A percentile compares a stretch with the other conserved stretches of the same genome.
Conservation (phyloP, 2,113 vertebrate genomes). For the Erpornis zantholeuca region DNA sequence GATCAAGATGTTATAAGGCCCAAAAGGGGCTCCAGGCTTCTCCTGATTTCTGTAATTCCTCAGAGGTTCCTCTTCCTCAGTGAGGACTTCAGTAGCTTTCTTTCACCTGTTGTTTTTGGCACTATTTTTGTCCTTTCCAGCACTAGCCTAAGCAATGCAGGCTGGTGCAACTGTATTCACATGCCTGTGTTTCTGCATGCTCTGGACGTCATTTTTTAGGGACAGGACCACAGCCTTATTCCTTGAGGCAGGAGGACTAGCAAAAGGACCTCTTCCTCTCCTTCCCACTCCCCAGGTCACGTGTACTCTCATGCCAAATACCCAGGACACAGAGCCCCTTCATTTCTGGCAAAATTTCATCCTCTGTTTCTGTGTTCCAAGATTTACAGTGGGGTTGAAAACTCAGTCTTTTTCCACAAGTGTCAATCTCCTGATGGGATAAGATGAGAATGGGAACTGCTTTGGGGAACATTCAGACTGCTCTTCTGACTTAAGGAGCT, state of each 20-base stretch:
- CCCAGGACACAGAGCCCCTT: accelerated
- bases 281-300: not conserved
- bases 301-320: accelerated
- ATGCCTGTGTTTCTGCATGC: not conserved
- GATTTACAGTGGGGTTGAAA: not conserved
- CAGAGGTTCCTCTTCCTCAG: not conserved
- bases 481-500: not conserved
- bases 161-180: not conserved
- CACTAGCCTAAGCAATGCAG: not conserved
- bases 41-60: not conserved
- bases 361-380: not conserved
- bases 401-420: not conserved
- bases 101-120: not conserved
- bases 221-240: not conserved
- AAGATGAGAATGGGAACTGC: not conserved
- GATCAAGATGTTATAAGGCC: not conserved
- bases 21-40: not conserved
- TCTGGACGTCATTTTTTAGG: not conserved
- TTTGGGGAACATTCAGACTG: not conserved
- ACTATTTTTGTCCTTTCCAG: not conserved
- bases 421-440: not conserved
- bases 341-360: not conserved
- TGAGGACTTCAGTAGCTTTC: not conserved
- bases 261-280: not conserved
- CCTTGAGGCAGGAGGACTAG: not conserved